phyloP scores from a whole-genome alignment of 2,113 vertebrate genomes.

The Myiopsitta monachus region DNA sequence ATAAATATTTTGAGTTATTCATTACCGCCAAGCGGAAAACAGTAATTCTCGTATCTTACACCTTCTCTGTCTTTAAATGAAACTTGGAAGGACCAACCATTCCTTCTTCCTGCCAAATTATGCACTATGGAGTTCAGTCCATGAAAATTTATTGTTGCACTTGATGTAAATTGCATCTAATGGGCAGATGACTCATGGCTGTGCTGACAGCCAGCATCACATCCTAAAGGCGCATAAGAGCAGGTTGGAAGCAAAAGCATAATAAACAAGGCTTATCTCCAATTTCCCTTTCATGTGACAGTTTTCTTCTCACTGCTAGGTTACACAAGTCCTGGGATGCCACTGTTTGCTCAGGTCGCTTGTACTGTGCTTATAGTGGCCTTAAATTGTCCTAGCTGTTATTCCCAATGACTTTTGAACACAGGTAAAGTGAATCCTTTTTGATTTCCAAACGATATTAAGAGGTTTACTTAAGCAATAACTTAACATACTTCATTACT shows the following conservation, averaged over 20 bases:
- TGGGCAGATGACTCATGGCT: slow-evolving; percentile 16
- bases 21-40: not conserved
- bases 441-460: not conserved
- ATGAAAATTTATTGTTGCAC: slow-evolving; percentile 1
- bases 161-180: slow-evolving; percentile 27
- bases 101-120: not conserved
- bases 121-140: not conserved
- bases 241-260: not conserved
- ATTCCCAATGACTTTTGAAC: not conserved
- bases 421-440: not conserved
- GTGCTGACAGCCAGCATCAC: not conserved
- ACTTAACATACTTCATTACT: not conserved
- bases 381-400: not conserved
- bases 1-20: slow-evolving; percentile 14
- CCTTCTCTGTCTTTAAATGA: not conserved
- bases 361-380: fast-evolving
- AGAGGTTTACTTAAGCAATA: not conserved
- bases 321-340: not conserved
- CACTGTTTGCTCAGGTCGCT: not conserved
- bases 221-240: not conserved
- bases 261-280: not conserved
- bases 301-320: not conserved
- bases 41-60: not conserved
- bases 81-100: not conserved
- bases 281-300: not conserved